Evolutionary conservation across 2,888 invertebrate genomes (phyloP).

Genomic region (Linnaemya tessellans): DNA sequence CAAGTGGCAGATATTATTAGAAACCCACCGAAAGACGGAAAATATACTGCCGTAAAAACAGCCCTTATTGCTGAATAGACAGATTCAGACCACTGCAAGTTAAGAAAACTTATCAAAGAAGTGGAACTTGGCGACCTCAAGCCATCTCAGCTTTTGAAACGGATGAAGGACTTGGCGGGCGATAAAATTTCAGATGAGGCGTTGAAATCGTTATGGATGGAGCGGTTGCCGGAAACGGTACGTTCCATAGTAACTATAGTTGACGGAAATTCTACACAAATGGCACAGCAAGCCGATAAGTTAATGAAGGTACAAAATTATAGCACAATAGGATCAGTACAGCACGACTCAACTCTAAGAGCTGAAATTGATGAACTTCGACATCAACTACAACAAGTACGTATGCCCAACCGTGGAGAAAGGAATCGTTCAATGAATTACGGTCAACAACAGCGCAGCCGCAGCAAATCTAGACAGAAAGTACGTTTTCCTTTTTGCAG

Average conservation of each 20-base stretch:
- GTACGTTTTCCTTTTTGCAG: no score
- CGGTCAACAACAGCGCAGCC: no score
- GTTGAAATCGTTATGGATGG: conserved; percentile 40
- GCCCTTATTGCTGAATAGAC: no score
- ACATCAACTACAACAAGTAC: no score
- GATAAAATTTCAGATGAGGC: no score
- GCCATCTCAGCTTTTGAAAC: conserved; percentile 7
- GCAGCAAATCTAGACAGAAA: no score
- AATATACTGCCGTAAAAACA: no score
- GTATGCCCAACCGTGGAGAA: no score
- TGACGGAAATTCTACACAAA: conserved; percentile 1
- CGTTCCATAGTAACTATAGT: conserved; percentile 11
- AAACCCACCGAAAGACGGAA: no score
- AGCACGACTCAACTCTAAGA: neutral
- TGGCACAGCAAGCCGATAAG: neutral
- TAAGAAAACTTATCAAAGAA: conserved; percentile 31
- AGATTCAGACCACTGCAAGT: no score
- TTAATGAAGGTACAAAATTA: neutral
- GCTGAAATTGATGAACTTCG: neutral
- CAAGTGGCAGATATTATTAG: no score
- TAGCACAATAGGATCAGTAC: neutral
- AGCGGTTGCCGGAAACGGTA: conserved; percentile 29
- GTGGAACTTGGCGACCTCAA: conserved; percentile 39
- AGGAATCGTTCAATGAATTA: no score
- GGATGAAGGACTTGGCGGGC: conserved; percentile 45